Evolutionary conservation across 1,140 invertebrate genomes (phyloP).

Genomic region (Rhizoglyphus robini): DNA sequence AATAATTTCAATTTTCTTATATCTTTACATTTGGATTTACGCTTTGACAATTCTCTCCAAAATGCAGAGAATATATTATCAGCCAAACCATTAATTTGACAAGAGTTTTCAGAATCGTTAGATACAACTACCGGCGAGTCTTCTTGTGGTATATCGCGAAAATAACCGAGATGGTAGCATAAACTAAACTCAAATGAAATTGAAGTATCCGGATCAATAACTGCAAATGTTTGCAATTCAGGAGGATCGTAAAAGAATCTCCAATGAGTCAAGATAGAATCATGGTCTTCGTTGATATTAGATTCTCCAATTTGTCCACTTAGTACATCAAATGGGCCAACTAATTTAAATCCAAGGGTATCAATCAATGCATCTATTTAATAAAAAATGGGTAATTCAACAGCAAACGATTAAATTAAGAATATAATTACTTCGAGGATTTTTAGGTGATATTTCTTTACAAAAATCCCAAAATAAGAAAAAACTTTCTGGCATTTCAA

Average conservation of each 20-base stretch:
- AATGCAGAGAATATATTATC: constrained; percentile 74
- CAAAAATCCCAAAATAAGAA: constrained; percentile 69
- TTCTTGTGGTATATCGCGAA: constrained; percentile 54
- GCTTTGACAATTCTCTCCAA: constrained; percentile 41
- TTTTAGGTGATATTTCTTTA: constrained; percentile 43
- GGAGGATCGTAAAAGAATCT: constrained; percentile 85
- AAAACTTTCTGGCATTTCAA: constrained; percentile 78
- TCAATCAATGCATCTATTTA: constrained; percentile 46
- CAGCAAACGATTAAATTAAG: not conserved
- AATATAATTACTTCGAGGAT: constrained; percentile 39
- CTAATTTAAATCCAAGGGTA: constrained; percentile 50
- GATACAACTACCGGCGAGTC: constrained; percentile 57
- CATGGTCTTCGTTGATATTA: constrained; percentile 42
- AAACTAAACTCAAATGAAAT: not conserved
- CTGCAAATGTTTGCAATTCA: constrained; percentile 51
- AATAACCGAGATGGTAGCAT: constrained; percentile 68
- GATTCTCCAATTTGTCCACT: constrained; percentile 46
- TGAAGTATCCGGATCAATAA: constrained; percentile 42
- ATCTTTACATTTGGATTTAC: not conserved
- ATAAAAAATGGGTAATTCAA: constrained; percentile 16
- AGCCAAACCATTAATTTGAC: constrained; percentile 52
- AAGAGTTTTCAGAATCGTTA: constrained; percentile 52
- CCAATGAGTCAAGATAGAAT: constrained; percentile 61
- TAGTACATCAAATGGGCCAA: constrained; percentile 75
- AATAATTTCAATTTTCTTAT: not conserved